Conservation (phyloP, 2,113 vertebrate genomes). For the Apus apus region DNA sequence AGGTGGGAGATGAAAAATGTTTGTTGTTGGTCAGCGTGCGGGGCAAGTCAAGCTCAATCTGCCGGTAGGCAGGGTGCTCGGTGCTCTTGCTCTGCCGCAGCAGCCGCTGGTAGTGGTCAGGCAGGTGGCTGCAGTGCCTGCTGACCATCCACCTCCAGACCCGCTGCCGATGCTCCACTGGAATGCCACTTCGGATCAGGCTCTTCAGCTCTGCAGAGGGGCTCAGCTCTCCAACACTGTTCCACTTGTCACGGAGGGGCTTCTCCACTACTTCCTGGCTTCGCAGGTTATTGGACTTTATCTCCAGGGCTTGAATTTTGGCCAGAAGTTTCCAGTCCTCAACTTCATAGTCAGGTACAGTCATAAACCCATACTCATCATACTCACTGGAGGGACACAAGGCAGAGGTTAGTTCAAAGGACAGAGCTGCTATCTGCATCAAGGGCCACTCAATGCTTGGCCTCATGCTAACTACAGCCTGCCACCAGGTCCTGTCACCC, state of each 20-base stretch:
- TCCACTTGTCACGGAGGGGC: slow-evolving; percentile 83
- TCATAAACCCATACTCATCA: slow-evolving; percentile 93
- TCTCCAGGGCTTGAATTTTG: slow-evolving; percentile 92
- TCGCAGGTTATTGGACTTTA: slow-evolving; percentile 86
- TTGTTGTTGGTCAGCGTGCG: slow-evolving; percentile 92
- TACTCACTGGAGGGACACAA: slow-evolving; percentile 78
- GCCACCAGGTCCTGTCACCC: background rate
- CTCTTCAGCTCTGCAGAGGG: slow-evolving; percentile 82
- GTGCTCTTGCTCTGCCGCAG: slow-evolving; percentile 77
- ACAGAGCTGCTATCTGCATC: background rate
- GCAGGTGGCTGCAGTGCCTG: slow-evolving; percentile 52
- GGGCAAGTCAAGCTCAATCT: slow-evolving; percentile 94
- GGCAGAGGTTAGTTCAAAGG: background rate
- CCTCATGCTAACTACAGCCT: background rate
- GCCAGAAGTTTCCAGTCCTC: slow-evolving; percentile 91
- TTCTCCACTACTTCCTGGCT: slow-evolving; percentile 79
- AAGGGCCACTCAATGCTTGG: background rate
- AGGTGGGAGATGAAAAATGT: slow-evolving; percentile 86
- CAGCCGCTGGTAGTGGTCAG: slow-evolving; percentile 81
- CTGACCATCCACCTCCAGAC: slow-evolving; percentile 89
- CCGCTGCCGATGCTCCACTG: slow-evolving; percentile 79
- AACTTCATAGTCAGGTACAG: slow-evolving; percentile 88
- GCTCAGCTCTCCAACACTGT: slow-evolving; percentile 77
- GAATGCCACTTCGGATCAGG: slow-evolving; percentile 86
- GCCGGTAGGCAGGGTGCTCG: slow-evolving; percentile 83